Conservation (phyloP, 1,140 invertebrate species). For the Drosophila ercepeae region DNA sequence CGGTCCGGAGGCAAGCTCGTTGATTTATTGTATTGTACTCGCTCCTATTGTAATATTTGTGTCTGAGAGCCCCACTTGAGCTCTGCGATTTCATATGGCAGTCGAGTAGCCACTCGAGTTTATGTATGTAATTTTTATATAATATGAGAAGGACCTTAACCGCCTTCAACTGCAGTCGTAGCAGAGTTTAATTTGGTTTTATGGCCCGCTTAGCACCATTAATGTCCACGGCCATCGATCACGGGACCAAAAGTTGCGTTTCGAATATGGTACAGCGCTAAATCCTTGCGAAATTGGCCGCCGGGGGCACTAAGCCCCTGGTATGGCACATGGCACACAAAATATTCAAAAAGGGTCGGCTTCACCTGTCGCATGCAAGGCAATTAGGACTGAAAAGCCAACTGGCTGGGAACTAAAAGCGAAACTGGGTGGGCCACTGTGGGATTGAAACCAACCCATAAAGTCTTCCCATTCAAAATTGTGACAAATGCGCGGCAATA, state of each 20-base stretch:
- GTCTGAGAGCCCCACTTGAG: constrained; percentile 49
- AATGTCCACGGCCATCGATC: constrained; percentile 45
- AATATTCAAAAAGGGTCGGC: constrained; percentile 64
- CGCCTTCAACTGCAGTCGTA: constrained; percentile 21
- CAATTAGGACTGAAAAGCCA: constrained; percentile 58
- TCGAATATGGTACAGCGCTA: constrained; percentile 5
- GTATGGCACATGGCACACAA: constrained; percentile 18
- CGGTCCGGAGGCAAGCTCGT: constrained; percentile 22
- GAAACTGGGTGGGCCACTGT: background rate
- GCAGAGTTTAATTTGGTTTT: constrained; percentile 41
- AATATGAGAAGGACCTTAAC: constrained; percentile 14
- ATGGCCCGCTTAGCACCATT: constrained; percentile 41
- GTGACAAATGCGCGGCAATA: constrained; percentile 72
- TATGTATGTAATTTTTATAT: constrained; percentile 65
- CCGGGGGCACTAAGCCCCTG: background rate
- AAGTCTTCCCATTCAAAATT: constrained; percentile 3
- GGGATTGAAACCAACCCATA: constrained; percentile 3
- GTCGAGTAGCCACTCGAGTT: constrained; percentile 62
- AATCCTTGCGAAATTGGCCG: constrained; percentile 8
- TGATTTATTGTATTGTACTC: constrained; percentile 76
- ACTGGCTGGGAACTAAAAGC: background rate
- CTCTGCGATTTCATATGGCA: constrained; percentile 52
- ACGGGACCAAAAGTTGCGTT: constrained; percentile 13
- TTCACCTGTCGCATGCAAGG: constrained; percentile 65
- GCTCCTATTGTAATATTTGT: constrained; percentile 63